Evolutionary conservation across 1,140 invertebrate genomes (phyloP), one percentile per base, ranked within the genome.

Genomic region (Gonatopus flavifemur): DNA sequence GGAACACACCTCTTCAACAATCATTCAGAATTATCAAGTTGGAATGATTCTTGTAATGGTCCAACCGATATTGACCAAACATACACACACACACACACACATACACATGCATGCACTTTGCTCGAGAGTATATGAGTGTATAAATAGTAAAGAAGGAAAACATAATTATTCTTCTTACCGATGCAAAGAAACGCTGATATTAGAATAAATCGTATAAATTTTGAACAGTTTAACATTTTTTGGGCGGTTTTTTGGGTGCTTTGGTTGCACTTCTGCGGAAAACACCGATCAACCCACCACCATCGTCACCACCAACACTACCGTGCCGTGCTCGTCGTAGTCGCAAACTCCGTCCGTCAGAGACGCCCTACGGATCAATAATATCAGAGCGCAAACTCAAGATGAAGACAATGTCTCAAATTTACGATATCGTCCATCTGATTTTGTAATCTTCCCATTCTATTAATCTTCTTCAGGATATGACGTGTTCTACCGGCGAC

Each of bases 201-300:
- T 21, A 77, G 64, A 6, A 77, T 52, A 49, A 69, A 63, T 30
- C 65, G 58, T 28, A 66, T 44, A 35, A 74, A 40, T 59, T 63
- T 69, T 32, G 59, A 52, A 37, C 44, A 73, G 46, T 62, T 67
- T 57, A 69, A 64, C 74, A 77, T 77, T 49, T 62, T 69, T 75
- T 56, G 64, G 62, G 59, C 62, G 65, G 32, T 50, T 60, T 33
- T 40, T 53, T 36, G 44, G 32, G 49, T 61, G 55, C 52, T n/a
- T n/a, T n/a, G n/a, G n/a, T n/a, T n/a, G n/a, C n/a, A n/a, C n/a
- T n/a, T n/a, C 52, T 62, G 50, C 61, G 55, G 39, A 52, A 52
- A 18, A 32, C 51, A 30, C 47, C 10, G 40, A 38, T 28, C 50
- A 13, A 61, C 32, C 33, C 49, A 46, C 10, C 41, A 15, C 0